These are phyloP conservation scores for Cosmopolites sordidus DNA, from an alignment of 2,888 invertebrate genomes.

Conservation along the genomic window DNA sequence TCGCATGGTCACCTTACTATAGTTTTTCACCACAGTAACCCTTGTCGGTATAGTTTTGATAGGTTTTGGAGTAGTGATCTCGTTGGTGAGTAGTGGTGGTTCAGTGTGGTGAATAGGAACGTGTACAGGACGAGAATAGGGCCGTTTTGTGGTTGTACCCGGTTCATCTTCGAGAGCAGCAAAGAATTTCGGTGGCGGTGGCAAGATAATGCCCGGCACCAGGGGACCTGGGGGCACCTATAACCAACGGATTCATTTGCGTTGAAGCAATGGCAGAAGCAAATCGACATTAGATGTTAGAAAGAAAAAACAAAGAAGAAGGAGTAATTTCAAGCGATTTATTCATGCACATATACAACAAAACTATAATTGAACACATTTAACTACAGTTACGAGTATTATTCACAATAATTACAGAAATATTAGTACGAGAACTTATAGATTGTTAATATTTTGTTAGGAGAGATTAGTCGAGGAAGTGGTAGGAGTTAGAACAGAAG, in stretches of 20 bases:
- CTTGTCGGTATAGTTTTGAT: conserved; percentile 20
- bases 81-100: conserved; percentile 14
- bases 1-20: conserved; percentile 12
- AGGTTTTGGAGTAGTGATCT: conserved; percentile 5
- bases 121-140: conserved; percentile 9
- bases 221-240: conserved; percentile 63
- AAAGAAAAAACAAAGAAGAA: too few species aligned
- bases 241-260: conserved; percentile 2
- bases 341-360: too few species aligned
- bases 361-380: too few species aligned
- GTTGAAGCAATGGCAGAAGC: too few species aligned
- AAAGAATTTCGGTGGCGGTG: conserved; percentile 85
- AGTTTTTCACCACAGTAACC: conserved; percentile 19
- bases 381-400: too few species aligned
- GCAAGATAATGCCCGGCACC: conserved; percentile 83
- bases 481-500: background rate
- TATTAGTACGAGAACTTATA: too few species aligned
- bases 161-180: conserved; percentile 59
- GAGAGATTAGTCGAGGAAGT: background rate
- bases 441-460: too few species aligned
- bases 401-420: too few species aligned
- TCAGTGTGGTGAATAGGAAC: conserved; percentile 16
- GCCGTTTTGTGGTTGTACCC: conserved; percentile 37
- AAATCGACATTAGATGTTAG: too few species aligned
- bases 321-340: too few species aligned